Conservation (phyloP, 2,888 invertebrate genomes). For the Notodonta dromedarius region DNA sequence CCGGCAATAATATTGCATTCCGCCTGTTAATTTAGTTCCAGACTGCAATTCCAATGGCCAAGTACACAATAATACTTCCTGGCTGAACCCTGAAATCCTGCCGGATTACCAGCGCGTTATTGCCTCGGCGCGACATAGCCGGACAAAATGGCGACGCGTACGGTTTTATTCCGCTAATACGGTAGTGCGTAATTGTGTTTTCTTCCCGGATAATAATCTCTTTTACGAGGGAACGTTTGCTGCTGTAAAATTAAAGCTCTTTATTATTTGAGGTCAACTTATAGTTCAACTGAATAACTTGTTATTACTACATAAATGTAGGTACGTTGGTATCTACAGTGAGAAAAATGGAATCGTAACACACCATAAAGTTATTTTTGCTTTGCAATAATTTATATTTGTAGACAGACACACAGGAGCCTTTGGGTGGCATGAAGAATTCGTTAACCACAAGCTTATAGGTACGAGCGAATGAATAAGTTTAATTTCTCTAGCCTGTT, state of each 20-base stretch:
- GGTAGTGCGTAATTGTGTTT: conserved; percentile 55
- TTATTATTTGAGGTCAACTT: not conserved
- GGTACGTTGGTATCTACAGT: no score
- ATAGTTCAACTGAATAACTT: not conserved
- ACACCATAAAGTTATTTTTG: no score
- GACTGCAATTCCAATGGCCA: conserved; percentile 51
- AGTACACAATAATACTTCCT: conserved; percentile 59
- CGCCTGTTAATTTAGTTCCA: conserved; percentile 61
- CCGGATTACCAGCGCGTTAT: conserved; percentile 70
- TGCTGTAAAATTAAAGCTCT: conserved; percentile 46
- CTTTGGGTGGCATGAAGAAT: no score
- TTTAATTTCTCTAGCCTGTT: no score
- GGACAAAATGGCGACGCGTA: conserved; percentile 47
- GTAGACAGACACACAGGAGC: no score
- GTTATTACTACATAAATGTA: no score
- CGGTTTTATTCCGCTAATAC: conserved; percentile 62
- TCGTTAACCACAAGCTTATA: no score
- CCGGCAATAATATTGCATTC: conserved; percentile 64
- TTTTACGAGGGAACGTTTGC: conserved; percentile 19
- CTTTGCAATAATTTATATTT: no score
- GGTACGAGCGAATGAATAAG: no score
- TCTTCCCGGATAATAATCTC: conserved; percentile 30
- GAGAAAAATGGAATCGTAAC: no score
- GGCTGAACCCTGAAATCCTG: conserved; percentile 49
- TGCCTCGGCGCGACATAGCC: conserved; percentile 50